Evolutionary conservation across 2,888 invertebrate species (phyloP).

Genomic region (Xestia ashworthii): DNA sequence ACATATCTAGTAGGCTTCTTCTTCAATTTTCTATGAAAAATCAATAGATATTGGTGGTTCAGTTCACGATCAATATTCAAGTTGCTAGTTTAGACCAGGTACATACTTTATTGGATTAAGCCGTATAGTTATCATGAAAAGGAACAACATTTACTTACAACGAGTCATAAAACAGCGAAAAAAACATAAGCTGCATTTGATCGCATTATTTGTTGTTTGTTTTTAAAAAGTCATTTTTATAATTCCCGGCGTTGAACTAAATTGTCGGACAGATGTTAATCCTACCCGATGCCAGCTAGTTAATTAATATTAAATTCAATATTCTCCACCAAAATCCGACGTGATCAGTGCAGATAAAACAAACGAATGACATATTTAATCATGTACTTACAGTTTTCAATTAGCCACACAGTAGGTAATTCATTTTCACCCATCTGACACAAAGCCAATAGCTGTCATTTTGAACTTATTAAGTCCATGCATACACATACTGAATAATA

Average conservation of each 20-base stretch:
- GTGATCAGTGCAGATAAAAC: conserved; percentile 20
- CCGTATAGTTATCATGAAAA: background rate
- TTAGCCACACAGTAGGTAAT: conserved; percentile 43
- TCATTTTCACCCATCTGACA: conserved; percentile 35
- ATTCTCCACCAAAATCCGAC: conserved; percentile 6
- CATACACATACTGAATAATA: conserved; percentile 24
- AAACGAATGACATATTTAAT: conserved; percentile 39
- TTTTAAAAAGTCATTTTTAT: background rate
- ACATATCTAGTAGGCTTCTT: background rate
- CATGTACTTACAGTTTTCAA: conserved; percentile 48
- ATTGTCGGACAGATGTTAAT: background rate
- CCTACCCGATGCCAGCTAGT: background rate
- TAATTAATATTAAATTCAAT: conserved; percentile 13
- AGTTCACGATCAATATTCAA: background rate
- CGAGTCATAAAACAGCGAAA: background rate
- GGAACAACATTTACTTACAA: background rate
- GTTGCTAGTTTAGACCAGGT: background rate
- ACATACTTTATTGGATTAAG: background rate
- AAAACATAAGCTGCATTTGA: background rate
- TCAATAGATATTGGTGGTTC: background rate
- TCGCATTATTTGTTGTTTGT: background rate
- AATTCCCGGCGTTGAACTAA: background rate
- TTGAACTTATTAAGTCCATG: conserved; percentile 34
- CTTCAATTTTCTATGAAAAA: background rate
- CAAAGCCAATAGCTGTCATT: conserved; percentile 33